Conservation (phyloP, 2,113 vertebrate species). For the Cettia cetti region DNA sequence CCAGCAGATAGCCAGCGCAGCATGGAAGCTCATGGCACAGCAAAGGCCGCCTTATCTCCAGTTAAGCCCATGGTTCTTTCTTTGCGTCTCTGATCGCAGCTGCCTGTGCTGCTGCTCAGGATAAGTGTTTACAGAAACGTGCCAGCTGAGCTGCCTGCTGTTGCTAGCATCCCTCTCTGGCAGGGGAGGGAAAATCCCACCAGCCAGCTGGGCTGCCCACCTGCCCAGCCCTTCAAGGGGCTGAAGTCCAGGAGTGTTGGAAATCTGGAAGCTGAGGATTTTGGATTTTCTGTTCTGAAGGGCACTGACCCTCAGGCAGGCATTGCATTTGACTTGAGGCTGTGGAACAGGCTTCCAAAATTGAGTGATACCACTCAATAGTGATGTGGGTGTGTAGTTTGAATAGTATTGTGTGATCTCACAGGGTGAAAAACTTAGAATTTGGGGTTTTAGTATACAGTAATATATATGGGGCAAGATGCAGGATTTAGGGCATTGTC, state of each 20-base stretch:
- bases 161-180: neutral
- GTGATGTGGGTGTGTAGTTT: no score
- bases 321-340: no score
- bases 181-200: neutral
- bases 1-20: neutral
- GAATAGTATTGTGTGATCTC: no score
- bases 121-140: neutral
- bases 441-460: no score
- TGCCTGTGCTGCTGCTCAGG: neutral
- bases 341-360: no score
- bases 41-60: constrained; percentile 10
- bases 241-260: neutral
- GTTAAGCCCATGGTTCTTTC: neutral
- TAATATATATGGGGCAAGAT: no score
- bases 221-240: neutral
- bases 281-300: no score
- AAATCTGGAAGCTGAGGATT: no score
- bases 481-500: no score
- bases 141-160: neutral
- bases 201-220: neutral
- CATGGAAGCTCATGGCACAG: neutral
- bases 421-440: no score
- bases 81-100: neutral
- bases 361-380: no score
- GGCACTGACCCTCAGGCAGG: no score